These are phyloP conservation scores for Galerucella pusilla DNA, from an alignment of 2,888 invertebrate species.

Conservation along the genomic window DNA sequence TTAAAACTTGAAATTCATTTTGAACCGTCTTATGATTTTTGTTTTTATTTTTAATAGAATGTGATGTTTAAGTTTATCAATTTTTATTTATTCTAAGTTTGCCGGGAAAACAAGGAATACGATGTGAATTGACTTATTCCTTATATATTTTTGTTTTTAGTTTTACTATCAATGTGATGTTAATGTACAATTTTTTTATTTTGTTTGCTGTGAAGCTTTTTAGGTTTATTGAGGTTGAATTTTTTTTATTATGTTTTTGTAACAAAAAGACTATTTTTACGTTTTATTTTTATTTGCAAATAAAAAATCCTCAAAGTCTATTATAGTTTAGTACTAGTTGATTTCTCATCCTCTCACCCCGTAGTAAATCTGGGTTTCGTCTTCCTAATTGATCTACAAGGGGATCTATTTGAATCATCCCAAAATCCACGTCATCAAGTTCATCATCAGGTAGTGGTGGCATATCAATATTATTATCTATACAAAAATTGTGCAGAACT, in stretches of 20 bases:
- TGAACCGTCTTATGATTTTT: not conserved
- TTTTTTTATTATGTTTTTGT: too few species aligned
- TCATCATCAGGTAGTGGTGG: constrained; percentile 6
- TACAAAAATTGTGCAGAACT: constrained; percentile 1
- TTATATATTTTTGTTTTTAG: not conserved
- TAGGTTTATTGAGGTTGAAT: not conserved
- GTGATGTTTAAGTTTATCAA: not conserved
- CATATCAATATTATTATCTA: constrained; percentile 12
- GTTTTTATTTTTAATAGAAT: not conserved
- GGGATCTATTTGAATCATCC: constrained; percentile 12
- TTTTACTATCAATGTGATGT: not conserved
- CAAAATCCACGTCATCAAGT: constrained; percentile 11
- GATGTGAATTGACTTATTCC: too few species aligned
- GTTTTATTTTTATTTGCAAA: too few species aligned
- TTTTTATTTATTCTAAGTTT: too few species aligned
- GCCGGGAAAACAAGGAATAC: too few species aligned
- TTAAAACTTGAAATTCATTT: too few species aligned
- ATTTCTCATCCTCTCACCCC: constrained; percentile 18
- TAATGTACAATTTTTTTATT: not conserved
- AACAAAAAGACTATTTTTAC: not conserved
- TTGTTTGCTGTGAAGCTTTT: not conserved
- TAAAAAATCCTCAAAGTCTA: not conserved
- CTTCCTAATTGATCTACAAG: constrained; percentile 10
- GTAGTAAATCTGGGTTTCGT: constrained; percentile 16
- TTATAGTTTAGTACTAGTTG: constrained; percentile 7